Evolutionary conservation across 2,113 vertebrate genomes (phyloP).

Genomic region (Grammomys surdaster): DNA sequence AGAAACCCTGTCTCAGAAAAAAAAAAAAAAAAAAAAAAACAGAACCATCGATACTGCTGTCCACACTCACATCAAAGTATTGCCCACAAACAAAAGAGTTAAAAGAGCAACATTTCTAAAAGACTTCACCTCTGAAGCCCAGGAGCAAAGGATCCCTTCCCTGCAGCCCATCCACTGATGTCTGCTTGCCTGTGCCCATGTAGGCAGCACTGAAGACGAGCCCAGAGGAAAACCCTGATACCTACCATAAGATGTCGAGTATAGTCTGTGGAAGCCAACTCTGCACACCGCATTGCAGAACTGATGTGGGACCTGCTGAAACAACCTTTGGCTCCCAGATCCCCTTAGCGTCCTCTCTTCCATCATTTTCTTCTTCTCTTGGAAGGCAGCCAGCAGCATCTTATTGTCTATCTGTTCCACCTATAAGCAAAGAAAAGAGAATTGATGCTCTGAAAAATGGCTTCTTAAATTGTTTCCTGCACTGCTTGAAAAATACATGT

Average conservation of each 20-base stretch:
- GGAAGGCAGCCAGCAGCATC: constrained; percentile 85
- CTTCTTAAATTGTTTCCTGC: neutral
- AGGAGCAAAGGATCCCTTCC: neutral
- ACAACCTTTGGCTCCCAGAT: constrained; percentile 78
- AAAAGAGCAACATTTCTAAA: constrained; percentile 27
- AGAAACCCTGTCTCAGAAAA: no score
- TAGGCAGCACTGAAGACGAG: fast-evolving
- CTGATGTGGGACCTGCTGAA: constrained; percentile 89
- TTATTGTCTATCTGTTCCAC: constrained; percentile 89
- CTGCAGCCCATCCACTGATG: neutral
- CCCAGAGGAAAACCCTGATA: neutral
- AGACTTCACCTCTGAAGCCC: neutral
- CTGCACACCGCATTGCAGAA: constrained; percentile 88
- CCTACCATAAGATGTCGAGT: constrained; percentile 88
- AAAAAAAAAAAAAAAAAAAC: no score
- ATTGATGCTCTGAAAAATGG: neutral
- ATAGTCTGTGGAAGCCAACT: constrained; percentile 91
- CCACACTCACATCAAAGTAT: neutral
- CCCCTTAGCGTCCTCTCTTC: neutral
- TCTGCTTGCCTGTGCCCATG: neutral
- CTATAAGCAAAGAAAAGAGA: constrained; percentile 84
- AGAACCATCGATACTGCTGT: neutral
- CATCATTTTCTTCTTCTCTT: constrained; percentile 82
- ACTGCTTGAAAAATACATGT: constrained; percentile 19
- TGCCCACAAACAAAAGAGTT: neutral